Conservation (phyloP, 2,113 vertebrate species). For the Hyperopisus bebe region DNA sequence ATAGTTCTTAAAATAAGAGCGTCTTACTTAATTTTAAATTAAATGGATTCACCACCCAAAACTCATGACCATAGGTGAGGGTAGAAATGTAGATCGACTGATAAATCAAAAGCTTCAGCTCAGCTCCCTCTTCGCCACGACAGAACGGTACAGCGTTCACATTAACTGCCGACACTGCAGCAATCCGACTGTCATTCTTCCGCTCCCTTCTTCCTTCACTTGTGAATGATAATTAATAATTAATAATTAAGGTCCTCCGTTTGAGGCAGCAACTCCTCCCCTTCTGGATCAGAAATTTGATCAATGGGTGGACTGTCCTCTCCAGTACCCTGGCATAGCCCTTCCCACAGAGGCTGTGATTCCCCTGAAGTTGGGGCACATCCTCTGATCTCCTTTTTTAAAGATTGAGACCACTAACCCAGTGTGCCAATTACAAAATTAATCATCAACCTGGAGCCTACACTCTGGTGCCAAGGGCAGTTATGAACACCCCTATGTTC, state of each 20-base stretch:
- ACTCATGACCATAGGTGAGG: background rate
- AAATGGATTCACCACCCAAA: background rate
- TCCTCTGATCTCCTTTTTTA: background rate
- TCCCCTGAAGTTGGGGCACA: background rate
- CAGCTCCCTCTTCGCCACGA: background rate
- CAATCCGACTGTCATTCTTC: background rate
- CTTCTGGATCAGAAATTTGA: background rate
- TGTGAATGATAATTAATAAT: too few relatives aligned
- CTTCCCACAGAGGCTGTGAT: background rate
- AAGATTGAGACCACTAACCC: background rate
- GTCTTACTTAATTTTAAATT: too few relatives aligned
- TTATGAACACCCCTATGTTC: background rate
- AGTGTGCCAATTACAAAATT: background rate
- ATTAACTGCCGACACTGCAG: background rate
- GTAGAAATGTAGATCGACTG: background rate
- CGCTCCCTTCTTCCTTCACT: background rate
- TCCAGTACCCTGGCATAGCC: background rate
- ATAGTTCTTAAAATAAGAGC: too few relatives aligned
- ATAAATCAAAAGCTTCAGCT: background rate
- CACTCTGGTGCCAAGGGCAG: background rate
- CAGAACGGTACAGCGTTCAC: background rate
- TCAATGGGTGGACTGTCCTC: background rate
- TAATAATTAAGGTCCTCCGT: too few relatives aligned
- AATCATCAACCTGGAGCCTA: background rate
- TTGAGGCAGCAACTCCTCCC: background rate